These are phyloP conservation scores for Palythoa caribaeorum DNA, from an alignment of 92 coral and sea anemone species.

Conservation along the genomic window DNA sequence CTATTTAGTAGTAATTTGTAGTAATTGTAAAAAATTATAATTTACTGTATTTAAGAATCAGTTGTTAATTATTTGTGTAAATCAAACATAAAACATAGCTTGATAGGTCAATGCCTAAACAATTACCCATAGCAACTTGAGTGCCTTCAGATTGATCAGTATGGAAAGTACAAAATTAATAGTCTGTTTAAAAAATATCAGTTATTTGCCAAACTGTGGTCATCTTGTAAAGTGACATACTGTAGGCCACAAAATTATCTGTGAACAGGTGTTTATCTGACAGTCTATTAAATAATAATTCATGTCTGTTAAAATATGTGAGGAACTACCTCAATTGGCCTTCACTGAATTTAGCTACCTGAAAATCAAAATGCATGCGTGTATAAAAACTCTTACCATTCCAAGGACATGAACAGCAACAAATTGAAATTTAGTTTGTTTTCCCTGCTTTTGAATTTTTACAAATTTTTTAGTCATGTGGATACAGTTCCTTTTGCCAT, in stretches of 20 bases:
- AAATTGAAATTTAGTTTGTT: neutral
- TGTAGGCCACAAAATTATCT: neutral
- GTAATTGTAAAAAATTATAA: neutral
- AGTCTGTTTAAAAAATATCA: neutral
- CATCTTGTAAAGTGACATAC: neutral
- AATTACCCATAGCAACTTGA: neutral
- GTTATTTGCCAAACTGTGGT: neutral
- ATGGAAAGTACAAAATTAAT: neutral
- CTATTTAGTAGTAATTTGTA: neutral
- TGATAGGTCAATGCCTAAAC: neutral
- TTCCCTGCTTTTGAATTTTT: neutral
- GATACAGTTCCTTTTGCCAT: neutral
- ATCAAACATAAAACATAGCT: constrained; percentile 7
- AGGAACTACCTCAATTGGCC: neutral
- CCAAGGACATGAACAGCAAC: neutral
- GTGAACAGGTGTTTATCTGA: neutral
- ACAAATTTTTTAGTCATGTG: neutral
- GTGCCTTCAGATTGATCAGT: neutral
- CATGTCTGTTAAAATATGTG: neutral
- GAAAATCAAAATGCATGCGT: neutral
- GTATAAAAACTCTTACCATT: neutral
- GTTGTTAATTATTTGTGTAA: neutral
- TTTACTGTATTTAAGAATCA: neutral
- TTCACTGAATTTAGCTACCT: neutral
- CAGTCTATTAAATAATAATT: neutral